Base-by-base conservation (phyloP, 2,797 vertebrate genomes). In the Macroramphosus scolopax region DNA sequence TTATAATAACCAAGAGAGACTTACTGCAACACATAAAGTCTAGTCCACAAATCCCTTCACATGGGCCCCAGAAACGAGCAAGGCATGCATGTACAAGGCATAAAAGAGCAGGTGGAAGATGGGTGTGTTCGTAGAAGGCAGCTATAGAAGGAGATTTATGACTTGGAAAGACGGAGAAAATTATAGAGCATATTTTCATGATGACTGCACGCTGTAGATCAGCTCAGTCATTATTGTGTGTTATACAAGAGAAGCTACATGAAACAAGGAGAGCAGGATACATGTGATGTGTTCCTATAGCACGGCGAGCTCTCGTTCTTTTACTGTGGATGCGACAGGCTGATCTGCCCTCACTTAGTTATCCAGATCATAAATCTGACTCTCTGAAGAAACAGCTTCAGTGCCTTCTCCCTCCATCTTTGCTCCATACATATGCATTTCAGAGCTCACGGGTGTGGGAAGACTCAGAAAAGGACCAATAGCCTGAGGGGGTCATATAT, bases 401-500 rank as follows among this genome's bases (percentile, higher is more conserved):
- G 11, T 12, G 20, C 16, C 42, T 33, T 20, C 30, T 38, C 36
- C 40, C 31, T 56, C 10, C 36, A 13, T 47, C 22, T 47, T 43
- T 54, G 22, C 22, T 54, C 10, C 47, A 63, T 58, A 51, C 30
- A 37, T 36, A 46, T 42, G 46, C 53, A 60, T 68, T 13, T 39
- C 32, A 16, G 43, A 17, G 55, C 67, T 62, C 30, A 53, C n/a
- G 72, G 64, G 63, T 63, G 53, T 68, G 68, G 45, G 56, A 10
- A 50, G 51, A 51, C 51, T 48, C 51, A 56, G 57, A 51, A 61
- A 59, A 13, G 42, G 72, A 69, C 75, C 62, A 48, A 59, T 33
- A 67, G 74, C 77, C 67, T 10, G 15, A 67, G 72, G 75, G 62
- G 61, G 48, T 72, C 35, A 30, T 72, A 72, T 77, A 83, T 78